phyloP scores from a whole-genome alignment of 1,140 invertebrate genomes.

The Drosophila nikananu region DNA sequence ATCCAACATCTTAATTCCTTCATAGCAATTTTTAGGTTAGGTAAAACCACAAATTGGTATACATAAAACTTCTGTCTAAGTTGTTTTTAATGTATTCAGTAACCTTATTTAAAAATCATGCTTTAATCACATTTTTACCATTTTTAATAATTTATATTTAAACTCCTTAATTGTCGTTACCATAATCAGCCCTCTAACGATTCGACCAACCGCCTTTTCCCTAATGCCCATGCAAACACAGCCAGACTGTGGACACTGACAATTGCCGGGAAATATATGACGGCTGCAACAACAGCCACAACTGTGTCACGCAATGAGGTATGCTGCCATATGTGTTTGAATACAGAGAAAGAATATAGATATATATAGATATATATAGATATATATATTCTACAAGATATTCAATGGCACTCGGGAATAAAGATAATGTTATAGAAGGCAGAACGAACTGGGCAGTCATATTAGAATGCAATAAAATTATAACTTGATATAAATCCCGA shows the following conservation, averaged over 20 bases:
- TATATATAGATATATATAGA: too few relatives aligned
- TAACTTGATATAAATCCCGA: too few relatives aligned
- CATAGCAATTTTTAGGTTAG: background rate
- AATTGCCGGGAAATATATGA: slow-evolving; percentile 60
- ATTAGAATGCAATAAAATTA: too few relatives aligned
- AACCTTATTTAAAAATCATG: background rate
- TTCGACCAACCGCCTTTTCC: slow-evolving; percentile 15
- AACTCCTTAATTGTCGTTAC: slow-evolving; percentile 12
- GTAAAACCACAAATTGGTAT: background rate
- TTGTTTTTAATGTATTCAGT: background rate
- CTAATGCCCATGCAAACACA: slow-evolving; percentile 50
- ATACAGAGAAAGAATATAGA: slow-evolving; percentile 2
- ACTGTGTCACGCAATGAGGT: slow-evolving; percentile 60
- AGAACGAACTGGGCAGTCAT: too few relatives aligned
- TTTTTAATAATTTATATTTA: slow-evolving; percentile 4
- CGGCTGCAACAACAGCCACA: slow-evolving; percentile 53
- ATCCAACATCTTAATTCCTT: too few relatives aligned
- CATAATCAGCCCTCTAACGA: slow-evolving; percentile 9
- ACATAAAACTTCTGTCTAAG: too few relatives aligned
- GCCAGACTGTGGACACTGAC: slow-evolving; percentile 39
- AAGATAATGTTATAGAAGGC: background rate
- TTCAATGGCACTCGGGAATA: background rate
- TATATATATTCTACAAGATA: background rate
- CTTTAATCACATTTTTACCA: background rate
- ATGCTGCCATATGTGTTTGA: slow-evolving; percentile 25